Evolutionary conservation across 2,888 invertebrate species (phyloP).

Genomic region (Dryococelus australis): DNA sequence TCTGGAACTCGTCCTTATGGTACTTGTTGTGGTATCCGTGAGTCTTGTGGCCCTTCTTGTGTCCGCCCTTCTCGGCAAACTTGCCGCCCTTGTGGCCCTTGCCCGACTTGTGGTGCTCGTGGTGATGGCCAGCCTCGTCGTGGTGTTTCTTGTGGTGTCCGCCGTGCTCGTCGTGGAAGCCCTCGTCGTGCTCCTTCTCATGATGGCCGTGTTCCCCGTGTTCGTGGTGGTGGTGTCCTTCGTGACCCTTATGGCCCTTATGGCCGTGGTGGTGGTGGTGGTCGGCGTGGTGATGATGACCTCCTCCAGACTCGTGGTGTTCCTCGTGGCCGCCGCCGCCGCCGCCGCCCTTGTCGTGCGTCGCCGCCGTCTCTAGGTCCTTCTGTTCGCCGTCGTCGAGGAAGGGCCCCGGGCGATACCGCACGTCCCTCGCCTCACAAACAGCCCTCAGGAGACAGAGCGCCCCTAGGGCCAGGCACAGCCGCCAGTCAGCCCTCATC

Average conservation of each 20-base stretch:
- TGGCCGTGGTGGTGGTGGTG: conserved; percentile 65
- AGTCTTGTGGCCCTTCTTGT: conserved; percentile 79
- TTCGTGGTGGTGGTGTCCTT: conserved; percentile 78
- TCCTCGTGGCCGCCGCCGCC: conserved; percentile 67
- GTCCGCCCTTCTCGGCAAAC: conserved; percentile 77
- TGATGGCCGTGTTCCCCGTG: conserved; percentile 81
- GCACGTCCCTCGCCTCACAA: conserved; percentile 31
- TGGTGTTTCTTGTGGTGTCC: conserved; percentile 71
- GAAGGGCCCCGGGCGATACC: conserved; percentile 18
- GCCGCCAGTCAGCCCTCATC: conserved; percentile 32
- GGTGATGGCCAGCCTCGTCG: conserved; percentile 70
- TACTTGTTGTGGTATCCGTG: conserved; percentile 82
- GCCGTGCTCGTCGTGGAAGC: conserved; percentile 68
- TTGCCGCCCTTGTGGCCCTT: conserved; percentile 73
- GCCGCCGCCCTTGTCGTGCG: conserved; percentile 47
- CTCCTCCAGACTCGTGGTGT: conserved; percentile 75
- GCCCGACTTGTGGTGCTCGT: conserved; percentile 70
- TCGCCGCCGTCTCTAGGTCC: conserved; percentile 27
- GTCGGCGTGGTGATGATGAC: conserved; percentile 48
- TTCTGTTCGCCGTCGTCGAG: neutral
- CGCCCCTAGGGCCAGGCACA: conserved; percentile 34
- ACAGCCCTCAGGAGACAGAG: conserved; percentile 36
- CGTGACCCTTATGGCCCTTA: conserved; percentile 81
- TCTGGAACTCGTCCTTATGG: conserved; percentile 82
- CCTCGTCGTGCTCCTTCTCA: conserved; percentile 71